These are phyloP conservation scores for Temnothorax nylanderi DNA, from an alignment of 1,140 invertebrate species.

Conservation along the genomic window DNA sequence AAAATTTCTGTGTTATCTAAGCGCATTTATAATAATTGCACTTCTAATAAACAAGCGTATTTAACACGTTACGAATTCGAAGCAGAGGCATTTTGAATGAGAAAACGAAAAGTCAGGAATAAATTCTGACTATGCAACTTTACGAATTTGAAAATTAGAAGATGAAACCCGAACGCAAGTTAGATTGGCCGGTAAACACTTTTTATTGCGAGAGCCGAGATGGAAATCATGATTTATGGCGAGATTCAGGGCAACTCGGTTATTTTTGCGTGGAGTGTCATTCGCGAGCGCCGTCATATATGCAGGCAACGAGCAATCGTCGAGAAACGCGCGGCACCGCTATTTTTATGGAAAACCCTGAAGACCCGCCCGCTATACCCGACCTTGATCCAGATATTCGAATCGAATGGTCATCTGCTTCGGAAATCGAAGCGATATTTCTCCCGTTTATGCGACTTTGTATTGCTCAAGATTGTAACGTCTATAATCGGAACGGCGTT, in stretches of 20 bases:
- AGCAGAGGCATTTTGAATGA: neutral
- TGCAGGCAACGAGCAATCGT: neutral
- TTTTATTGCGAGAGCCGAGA: neutral
- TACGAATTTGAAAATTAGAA: neutral
- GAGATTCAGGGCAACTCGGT: slow-evolving; percentile 5
- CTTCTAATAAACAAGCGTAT: neutral
- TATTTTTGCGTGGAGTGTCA: slow-evolving; percentile 44
- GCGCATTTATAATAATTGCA: neutral
- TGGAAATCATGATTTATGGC: slow-evolving; percentile 31
- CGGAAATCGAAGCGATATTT: neutral
- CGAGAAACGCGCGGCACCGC: neutral
- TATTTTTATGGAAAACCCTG: slow-evolving; percentile 60
- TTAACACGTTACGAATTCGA: neutral
- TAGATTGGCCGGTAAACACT: neutral
- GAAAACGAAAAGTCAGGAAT: neutral
- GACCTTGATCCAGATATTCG: slow-evolving; percentile 46
- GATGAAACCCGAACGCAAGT: neutral
- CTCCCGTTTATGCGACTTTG: slow-evolving; percentile 5
- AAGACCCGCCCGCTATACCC: slow-evolving; percentile 4
- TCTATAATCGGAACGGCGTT: neutral
- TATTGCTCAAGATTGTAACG: neutral
- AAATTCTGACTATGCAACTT: neutral
- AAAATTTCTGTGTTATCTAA: neutral
- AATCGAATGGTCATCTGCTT: neutral
- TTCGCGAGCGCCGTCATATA: neutral